These are phyloP conservation scores for Colistium nudipinnis DNA, from an alignment of 2,113 vertebrate species.

Conservation along the genomic window DNA sequence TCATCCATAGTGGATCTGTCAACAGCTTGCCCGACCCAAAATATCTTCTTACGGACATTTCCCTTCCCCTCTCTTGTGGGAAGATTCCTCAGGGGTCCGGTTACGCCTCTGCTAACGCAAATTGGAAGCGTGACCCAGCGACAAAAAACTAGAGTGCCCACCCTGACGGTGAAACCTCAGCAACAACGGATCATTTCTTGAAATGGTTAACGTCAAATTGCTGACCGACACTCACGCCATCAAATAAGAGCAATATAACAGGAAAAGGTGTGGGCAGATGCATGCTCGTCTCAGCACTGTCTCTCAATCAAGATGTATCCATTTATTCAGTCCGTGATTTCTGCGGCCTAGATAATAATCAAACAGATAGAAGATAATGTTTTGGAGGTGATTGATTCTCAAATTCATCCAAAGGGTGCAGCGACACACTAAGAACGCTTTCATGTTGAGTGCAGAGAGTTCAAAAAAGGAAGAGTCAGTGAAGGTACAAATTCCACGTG, in stretches of 20 bases:
- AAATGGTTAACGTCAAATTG: constrained; percentile 14
- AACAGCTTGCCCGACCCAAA: constrained; percentile 59
- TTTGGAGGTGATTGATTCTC: constrained; percentile 11
- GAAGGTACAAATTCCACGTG: constrained; percentile 12
- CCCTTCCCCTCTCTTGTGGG: neutral
- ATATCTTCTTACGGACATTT: constrained; percentile 39
- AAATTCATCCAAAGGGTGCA: neutral
- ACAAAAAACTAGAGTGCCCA: constrained; percentile 43
- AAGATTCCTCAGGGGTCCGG: constrained; percentile 61
- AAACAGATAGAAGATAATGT: constrained; percentile 16
- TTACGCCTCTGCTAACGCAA: constrained; percentile 66
- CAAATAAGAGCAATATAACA: neutral
- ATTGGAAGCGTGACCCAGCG: constrained; percentile 70
- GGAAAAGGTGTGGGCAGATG: constrained; percentile 20
- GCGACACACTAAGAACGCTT: neutral
- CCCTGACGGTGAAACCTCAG: constrained; percentile 30
- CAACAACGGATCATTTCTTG: constrained; percentile 23
- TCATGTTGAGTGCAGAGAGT: no score
- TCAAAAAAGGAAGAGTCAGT: neutral
- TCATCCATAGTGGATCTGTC: constrained; percentile 53
- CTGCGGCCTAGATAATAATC: constrained; percentile 32
- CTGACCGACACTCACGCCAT: constrained; percentile 8
- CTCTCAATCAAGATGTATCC: constrained; percentile 26
- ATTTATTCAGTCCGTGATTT: constrained; percentile 36
- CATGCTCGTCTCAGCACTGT: neutral